Evolutionary conservation across 2,888 invertebrate genomes (phyloP), one percentile per base, ranked within the genome.

Genomic region (Limnephilus rhombicus): DNA sequence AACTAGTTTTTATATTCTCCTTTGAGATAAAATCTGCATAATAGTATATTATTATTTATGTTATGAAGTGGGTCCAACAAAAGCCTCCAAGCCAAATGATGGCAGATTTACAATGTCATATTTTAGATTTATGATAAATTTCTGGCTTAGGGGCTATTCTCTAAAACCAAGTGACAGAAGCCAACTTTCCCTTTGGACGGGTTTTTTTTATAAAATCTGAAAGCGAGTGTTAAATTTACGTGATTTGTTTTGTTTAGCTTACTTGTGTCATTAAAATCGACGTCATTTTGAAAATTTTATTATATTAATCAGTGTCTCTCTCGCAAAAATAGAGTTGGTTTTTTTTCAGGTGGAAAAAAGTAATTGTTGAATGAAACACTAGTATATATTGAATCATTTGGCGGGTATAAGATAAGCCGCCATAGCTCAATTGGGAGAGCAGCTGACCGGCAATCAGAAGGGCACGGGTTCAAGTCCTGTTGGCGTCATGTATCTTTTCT

Each of bases 1-100:
- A 87, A 87, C 87, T 87, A 41, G 53, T 53, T 87, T 31, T 24
- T 24, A 68, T 45, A 29, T 29, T 49, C 34, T 86, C 29, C 41
- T 87, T 41, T n/a, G 31, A 88, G 53, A 88, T 34, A 80, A 37
- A 88, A 88, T 68, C 53, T 88, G 24, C n/a, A 85, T 85, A 29
- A 9, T 45, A n/a, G 9, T 41, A 12, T n/a, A 24, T 86, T 86
- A 31, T 41, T 49, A 15, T n/a, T n/a, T 45, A 45, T 11, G 0
- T 45, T 45, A 45, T 12, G n/a, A n/a, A 45, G 31, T 68, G 68
- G 68, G 68, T 18, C 68, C 68, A 68, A 68, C 68, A 68, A 68
- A 68, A 68, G 68, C 68, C 68, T 68, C 24, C 68, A 2, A 68
- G 68, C 9, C 24, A n/a, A 68, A 9, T 68, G 68, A 9, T 9